Evolutionary conservation across 2,888 invertebrate genomes (phyloP).

Genomic region (Thecophora atra): DNA sequence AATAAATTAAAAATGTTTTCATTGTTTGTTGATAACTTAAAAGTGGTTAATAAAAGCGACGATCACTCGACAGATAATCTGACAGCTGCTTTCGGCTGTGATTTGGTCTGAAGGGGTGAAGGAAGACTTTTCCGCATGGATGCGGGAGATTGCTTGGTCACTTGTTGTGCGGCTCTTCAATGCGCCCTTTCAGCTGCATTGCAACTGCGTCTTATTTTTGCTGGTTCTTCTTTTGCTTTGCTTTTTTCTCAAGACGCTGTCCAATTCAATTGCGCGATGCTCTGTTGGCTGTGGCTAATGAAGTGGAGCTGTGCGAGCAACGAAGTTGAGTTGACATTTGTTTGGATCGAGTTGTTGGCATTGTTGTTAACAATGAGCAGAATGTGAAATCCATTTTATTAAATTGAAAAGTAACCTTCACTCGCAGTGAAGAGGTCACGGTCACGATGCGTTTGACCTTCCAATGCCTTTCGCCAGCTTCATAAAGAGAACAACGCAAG

Average conservation of each 20-base stretch:
- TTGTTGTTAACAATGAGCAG: not conserved
- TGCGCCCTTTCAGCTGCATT: not conserved
- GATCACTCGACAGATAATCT: not conserved
- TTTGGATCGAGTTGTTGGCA: not conserved
- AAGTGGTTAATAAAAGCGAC: slow-evolving; percentile 19
- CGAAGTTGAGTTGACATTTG: not conserved
- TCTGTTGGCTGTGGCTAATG: not conserved
- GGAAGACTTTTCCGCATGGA: not conserved
- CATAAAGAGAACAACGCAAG: no score
- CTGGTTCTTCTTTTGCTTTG: not conserved
- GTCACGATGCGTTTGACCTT: slow-evolving; percentile 3
- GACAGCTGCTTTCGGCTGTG: not conserved
- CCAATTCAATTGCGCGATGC: not conserved
- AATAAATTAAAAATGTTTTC: slow-evolving; percentile 16
- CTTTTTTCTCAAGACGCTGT: not conserved
- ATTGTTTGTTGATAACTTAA: slow-evolving; percentile 29
- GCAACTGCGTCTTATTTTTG: no score
- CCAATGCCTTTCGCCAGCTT: not conserved
- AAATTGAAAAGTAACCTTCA: slow-evolving; percentile 5
- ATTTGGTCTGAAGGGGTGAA: not conserved
- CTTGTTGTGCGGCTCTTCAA: no score
- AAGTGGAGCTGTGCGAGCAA: not conserved
- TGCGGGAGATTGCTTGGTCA: no score
- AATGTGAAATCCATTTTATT: not conserved
- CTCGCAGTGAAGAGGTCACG: not conserved